phyloP scores from a whole-genome alignment of 1,140 invertebrate genomes.

The Proctacanthus coquilletti region DNA sequence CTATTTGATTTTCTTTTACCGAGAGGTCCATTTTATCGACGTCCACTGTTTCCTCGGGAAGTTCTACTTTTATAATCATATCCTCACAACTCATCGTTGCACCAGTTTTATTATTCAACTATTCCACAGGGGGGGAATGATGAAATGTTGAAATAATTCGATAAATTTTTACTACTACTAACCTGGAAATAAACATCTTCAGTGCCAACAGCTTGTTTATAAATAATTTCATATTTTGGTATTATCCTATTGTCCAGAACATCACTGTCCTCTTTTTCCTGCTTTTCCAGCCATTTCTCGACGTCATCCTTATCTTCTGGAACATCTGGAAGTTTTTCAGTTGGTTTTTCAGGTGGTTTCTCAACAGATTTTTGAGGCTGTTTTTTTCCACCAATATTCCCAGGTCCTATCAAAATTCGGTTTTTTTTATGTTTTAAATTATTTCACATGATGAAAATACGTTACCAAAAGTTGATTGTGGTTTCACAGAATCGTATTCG shows the following conservation, averaged over 20 bases:
- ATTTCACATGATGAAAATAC: background rate
- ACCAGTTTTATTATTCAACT: slow-evolving; percentile 74
- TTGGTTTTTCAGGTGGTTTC: slow-evolving; percentile 8
- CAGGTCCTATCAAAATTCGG: slow-evolving; percentile 1
- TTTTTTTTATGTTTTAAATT: slow-evolving; percentile 1
- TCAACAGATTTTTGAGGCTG: slow-evolving; percentile 10
- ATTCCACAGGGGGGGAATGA: slow-evolving; percentile 1
- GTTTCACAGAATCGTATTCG: slow-evolving; percentile 13
- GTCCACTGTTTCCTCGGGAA: slow-evolving; percentile 54
- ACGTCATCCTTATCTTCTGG: slow-evolving; percentile 22
- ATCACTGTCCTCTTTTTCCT: slow-evolving; percentile 30
- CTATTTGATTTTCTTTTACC: slow-evolving; percentile 50
- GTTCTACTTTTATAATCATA: slow-evolving; percentile 54
- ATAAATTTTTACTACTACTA: background rate
- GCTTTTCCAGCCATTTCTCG: slow-evolving; percentile 37
- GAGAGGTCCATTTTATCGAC: slow-evolving; percentile 48
- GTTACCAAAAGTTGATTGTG: background rate
- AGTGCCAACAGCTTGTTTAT: slow-evolving; percentile 66
- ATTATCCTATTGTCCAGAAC: slow-evolving; percentile 44
- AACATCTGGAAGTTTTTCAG: background rate
- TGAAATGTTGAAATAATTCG: background rate
- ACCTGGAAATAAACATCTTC: slow-evolving; percentile 77
- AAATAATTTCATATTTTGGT: slow-evolving; percentile 67
- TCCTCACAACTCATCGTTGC: slow-evolving; percentile 72
- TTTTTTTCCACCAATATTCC: slow-evolving; percentile 3